These are phyloP conservation scores for Orthosia gothica DNA, from an alignment of 2,888 invertebrate genomes.

Conservation along the genomic window DNA sequence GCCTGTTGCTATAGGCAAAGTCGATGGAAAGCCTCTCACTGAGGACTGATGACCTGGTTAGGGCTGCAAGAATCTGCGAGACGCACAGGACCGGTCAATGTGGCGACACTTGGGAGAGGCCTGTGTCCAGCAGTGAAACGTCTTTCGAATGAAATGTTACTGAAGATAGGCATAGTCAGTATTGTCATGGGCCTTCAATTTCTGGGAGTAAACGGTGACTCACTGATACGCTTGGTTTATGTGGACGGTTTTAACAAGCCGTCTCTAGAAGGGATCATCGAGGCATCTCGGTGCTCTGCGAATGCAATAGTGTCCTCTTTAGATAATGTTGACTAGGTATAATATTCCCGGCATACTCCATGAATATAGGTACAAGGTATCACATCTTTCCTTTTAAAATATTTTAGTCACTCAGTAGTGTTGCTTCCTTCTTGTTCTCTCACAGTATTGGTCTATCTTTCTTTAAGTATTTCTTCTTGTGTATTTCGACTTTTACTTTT, in stretches of 20 bases:
- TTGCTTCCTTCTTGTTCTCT: slow-evolving; percentile 1
- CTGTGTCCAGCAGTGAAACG: too few relatives aligned
- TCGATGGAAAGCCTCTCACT: too few relatives aligned
- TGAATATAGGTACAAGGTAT: neutral
- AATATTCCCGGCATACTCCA: neutral
- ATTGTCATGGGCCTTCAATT: too few relatives aligned
- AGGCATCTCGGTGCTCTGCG: neutral
- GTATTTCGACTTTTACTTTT: neutral
- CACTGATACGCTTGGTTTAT: neutral
- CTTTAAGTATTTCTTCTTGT: slow-evolving; percentile 15
- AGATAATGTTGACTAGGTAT: neutral
- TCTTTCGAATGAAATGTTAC: too few relatives aligned
- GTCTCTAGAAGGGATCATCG: neutral
- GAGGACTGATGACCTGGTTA: too few relatives aligned
- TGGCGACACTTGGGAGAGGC: too few relatives aligned
- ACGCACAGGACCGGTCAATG: too few relatives aligned
- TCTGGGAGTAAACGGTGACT: neutral
- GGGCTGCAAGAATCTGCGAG: too few relatives aligned
- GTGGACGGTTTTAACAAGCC: neutral
- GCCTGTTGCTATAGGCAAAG: too few relatives aligned
- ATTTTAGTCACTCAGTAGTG: neutral
- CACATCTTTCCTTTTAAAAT: neutral
- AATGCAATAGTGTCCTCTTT: neutral
- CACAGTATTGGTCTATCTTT: slow-evolving; percentile 16
- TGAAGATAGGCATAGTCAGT: too few relatives aligned